Evolutionary conservation across 2,888 invertebrate species (phyloP).

Genomic region (Rhyacophila evoluta): DNA sequence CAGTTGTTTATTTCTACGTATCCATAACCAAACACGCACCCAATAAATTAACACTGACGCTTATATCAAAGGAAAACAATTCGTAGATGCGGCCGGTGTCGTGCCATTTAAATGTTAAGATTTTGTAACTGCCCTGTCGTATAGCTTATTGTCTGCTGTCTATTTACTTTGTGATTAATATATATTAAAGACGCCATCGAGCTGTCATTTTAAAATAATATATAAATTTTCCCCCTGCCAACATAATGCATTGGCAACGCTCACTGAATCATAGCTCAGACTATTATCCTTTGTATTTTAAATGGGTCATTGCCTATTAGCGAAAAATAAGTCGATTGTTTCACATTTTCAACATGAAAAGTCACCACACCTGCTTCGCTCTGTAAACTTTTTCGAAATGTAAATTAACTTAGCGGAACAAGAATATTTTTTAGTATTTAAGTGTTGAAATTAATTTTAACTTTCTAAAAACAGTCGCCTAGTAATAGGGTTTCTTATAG

Average conservation of each 20-base stretch:
- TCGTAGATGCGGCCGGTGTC: not conserved
- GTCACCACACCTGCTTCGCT: too few species aligned
- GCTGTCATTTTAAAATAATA: not conserved
- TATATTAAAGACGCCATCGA: not conserved
- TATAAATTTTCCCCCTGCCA: not conserved
- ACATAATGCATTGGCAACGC: not conserved
- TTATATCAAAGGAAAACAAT: not conserved
- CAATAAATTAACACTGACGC: too few species aligned
- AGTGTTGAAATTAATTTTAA: too few species aligned
- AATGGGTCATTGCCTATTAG: not conserved
- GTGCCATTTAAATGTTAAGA: not conserved
- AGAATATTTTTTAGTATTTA: too few species aligned
- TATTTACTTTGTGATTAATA: constrained; percentile 1
- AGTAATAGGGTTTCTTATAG: too few species aligned
- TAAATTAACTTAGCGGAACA: too few species aligned
- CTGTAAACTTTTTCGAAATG: too few species aligned
- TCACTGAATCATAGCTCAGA: not conserved
- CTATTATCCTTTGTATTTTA: not conserved
- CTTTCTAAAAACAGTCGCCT: too few species aligned
- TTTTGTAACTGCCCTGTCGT: not conserved
- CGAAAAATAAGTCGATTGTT: too few species aligned
- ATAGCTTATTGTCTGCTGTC: not conserved
- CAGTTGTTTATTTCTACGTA: too few species aligned
- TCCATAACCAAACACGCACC: too few species aligned
- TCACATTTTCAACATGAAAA: too few species aligned